phyloP scores from a whole-genome alignment of 2,797 vertebrate genomes.

The Heteromormyrus szaboi region DNA sequence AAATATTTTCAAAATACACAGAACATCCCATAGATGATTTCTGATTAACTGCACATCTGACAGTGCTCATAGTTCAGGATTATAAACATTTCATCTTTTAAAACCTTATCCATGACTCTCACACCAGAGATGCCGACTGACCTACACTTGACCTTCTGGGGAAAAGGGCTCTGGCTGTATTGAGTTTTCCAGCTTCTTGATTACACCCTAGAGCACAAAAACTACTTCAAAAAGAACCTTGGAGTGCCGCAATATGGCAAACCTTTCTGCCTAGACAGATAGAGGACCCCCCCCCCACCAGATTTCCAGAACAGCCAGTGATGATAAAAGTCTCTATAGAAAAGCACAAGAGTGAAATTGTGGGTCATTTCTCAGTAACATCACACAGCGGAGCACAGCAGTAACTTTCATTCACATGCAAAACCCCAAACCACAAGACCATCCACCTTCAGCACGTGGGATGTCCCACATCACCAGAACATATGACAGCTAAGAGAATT shows the following conservation, averaged over 20 bases:
- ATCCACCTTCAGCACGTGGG: background rate
- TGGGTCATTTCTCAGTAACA: background rate
- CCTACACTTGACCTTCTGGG: background rate
- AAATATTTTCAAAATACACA: background rate
- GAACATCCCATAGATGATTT: background rate
- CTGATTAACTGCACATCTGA: background rate
- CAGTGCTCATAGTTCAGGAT: background rate
- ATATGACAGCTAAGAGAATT: background rate
- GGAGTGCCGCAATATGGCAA: background rate
- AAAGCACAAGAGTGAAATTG: background rate
- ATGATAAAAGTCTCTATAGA: background rate
- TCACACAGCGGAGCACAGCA: background rate
- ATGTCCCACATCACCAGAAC: background rate
- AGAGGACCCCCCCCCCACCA: background rate
- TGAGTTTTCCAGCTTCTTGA: background rate
- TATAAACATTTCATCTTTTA: background rate
- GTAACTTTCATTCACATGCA: background rate
- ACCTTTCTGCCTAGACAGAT: background rate
- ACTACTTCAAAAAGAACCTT: background rate
- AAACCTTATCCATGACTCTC: background rate
- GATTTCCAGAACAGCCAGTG: background rate
- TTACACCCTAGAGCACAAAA: background rate
- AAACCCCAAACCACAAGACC: background rate
- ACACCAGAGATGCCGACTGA: background rate
- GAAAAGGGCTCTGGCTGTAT: background rate